Conservation (phyloP, 2,797 vertebrate species). For the Poecilia velifera region DNA sequence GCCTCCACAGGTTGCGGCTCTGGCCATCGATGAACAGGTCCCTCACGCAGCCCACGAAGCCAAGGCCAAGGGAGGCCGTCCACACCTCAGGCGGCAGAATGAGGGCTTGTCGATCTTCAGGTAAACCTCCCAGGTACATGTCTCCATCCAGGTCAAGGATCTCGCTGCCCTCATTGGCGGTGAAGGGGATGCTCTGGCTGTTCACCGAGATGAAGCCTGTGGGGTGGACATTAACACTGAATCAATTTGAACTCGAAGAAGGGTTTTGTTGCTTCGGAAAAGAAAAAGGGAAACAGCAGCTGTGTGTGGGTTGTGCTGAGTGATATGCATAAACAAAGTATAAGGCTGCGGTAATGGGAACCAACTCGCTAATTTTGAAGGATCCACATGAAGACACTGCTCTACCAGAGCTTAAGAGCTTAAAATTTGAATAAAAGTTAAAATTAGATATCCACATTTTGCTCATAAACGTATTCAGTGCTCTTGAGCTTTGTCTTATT, state of each 20-base stretch:
- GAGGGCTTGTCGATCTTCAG: conserved; percentile 83
- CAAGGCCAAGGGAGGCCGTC: conserved; percentile 87
- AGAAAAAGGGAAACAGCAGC: conserved; percentile 46
- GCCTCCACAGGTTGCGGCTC: conserved; percentile 87
- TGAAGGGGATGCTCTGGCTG: conserved; percentile 89
- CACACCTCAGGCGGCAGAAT: conserved; percentile 90
- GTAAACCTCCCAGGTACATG: conserved; percentile 92
- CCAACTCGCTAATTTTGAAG: neutral
- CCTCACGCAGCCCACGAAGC: conserved; percentile 93
- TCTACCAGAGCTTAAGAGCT: conserved; percentile 12
- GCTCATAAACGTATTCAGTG: neutral
- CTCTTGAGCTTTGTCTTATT: neutral
- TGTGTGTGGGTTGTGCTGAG: conserved; percentile 64
- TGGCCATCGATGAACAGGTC: conserved; percentile 94
- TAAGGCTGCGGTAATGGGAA: conserved; percentile 31
- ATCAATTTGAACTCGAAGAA: conserved; percentile 49
- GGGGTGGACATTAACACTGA: conserved; percentile 35
- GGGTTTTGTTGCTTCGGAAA: conserved; percentile 48
- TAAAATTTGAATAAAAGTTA: conserved; percentile 8
- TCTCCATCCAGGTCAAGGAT: conserved; percentile 91
- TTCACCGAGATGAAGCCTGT: conserved; percentile 91
- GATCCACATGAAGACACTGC: conserved; percentile 28
- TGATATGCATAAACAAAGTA: conserved; percentile 54
- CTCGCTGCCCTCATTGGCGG: conserved; percentile 92
- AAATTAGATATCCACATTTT: neutral